Base-by-base conservation (phyloP, 1,140 invertebrate species). In the Liolophura sinensis region DNA sequence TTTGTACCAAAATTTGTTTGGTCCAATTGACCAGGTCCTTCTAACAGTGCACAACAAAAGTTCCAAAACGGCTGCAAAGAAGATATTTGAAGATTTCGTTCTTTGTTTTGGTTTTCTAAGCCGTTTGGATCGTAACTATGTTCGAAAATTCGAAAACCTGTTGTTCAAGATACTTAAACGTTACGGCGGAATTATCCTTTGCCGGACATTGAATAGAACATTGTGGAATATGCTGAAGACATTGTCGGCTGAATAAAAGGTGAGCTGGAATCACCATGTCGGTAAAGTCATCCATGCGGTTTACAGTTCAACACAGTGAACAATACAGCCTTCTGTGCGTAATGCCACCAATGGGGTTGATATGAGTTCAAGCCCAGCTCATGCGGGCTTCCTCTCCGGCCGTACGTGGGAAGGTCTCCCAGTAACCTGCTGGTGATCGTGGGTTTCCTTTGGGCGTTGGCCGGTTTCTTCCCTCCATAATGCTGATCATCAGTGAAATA, bases 11-110 rank as follows among this genome's bases (percentile, higher is more conserved):
- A n/a, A n/a, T n/a, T n/a, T n/a, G n/a, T n/a, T n/a, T n/a, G n/a
- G n/a, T n/a, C n/a, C n/a, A n/a, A n/a, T n/a, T n/a, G n/a, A n/a
- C n/a, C n/a, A n/a, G n/a, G n/a, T n/a, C n/a, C n/a, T n/a, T n/a
- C n/a, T n/a, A n/a, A n/a, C n/a, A n/a, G n/a, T 58, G 25, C n/a
- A 75, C n/a, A 75, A 40, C n/a, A 67, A 69, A 54, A 49, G 64
- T 49, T 64, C 40, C 1, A 50, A 50, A 11, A 70, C 65, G 15
- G 68, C 65, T 46, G 73, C 73, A 20, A 67, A 71, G 6, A 63
- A 47, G n/a, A n/a, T n/a, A n/a, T n/a, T n/a, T n/a, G n/a, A n/a
- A n/a, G 63, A 71, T 50, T 73, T 65, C 55, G 47, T 74, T 31
- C 54, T 67, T 6, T 48, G 62, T 24, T 73, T 68, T 63, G 71